Base-by-base conservation (phyloP, 2,113 vertebrate species). In the Anarrhichthys ocellatus region DNA sequence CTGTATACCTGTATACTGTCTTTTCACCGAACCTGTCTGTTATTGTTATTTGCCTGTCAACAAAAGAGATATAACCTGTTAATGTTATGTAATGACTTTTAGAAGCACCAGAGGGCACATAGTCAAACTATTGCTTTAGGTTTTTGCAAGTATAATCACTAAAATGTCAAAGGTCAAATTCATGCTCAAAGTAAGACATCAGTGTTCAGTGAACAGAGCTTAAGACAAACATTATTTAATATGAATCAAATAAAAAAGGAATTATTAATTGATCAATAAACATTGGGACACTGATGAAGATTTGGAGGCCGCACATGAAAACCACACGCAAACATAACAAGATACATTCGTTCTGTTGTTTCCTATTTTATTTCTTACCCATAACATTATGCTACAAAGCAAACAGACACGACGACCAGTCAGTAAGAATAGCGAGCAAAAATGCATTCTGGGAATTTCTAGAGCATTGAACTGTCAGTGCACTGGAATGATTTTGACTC, bases 391-490 rank as follows among this genome's bases (percentile, higher is more conserved):
- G 46, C 54, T 18, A 44, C 9, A 78, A 72, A 63, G 24, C 22
- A 74, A 61, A 24, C 13, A 65, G 13, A 34, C 20, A 61, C n/a
- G 20, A 0, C 15, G 11, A 38, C 15, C n/a, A 38, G 63, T 40
- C 42, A 62, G 29, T 22, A 17, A 32, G 34, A 42, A 52, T 0
- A 32, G 7, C 3, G 13, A 50, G n/a, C 44, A 46, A 34, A 59
- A 11, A 64, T 18, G 74, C 66, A 36, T 56, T 76, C 38, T 70
- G 72, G 20, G 14, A 36, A n/a, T 56, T 44, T 64, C 8, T 22
- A 13, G 5, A 20, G 29, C 48, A 3, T 4, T 73, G 34, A 67
- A 82, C 14, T 59, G 52, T 84, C 15, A 76, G 64, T 61, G 17
- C 62, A 59, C 54, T 73, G 42, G 48, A 62, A 52, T 24, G 44